Evolutionary conservation across 2,888 invertebrate species (phyloP).

Genomic region (Pecten maximus): DNA sequence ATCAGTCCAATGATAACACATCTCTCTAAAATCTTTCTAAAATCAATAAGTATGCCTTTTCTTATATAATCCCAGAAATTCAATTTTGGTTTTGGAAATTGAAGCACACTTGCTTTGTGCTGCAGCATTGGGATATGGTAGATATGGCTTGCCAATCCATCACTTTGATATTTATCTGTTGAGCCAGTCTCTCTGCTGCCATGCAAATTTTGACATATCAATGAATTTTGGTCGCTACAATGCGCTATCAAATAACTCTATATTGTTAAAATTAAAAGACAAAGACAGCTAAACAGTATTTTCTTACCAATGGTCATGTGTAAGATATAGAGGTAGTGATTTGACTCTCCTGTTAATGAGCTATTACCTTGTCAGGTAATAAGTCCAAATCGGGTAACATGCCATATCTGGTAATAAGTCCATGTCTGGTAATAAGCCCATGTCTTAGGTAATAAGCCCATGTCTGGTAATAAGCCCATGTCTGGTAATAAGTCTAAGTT

Average conservation of each 20-base stretch:
- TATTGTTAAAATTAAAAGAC: neutral
- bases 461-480: too few relatives aligned
- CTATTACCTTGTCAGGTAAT: too few relatives aligned
- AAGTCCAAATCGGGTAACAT: too few relatives aligned
- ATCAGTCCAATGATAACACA: neutral
- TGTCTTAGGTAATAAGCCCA: too few relatives aligned
- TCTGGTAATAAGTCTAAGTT: too few relatives aligned
- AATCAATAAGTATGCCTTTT: conserved; percentile 27
- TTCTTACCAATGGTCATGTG: too few relatives aligned
- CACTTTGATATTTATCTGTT: neutral
- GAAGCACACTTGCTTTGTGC: neutral
- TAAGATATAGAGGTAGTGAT: too few relatives aligned
- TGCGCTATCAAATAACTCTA: neutral
- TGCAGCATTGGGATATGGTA: neutral
- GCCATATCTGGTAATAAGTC: too few relatives aligned
- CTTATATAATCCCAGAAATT: conserved; percentile 3
- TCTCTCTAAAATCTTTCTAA: neutral
- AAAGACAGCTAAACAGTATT: too few relatives aligned
- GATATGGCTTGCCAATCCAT: neutral
- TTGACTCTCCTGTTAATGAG: too few relatives aligned
- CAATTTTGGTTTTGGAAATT: conserved; percentile 21
- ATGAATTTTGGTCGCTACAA: neutral
- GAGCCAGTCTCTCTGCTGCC: neutral
- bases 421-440: too few relatives aligned
- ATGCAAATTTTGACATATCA: neutral